Conservation (phyloP, 2,888 invertebrate species). For the Aleiodes testaceus region DNA sequence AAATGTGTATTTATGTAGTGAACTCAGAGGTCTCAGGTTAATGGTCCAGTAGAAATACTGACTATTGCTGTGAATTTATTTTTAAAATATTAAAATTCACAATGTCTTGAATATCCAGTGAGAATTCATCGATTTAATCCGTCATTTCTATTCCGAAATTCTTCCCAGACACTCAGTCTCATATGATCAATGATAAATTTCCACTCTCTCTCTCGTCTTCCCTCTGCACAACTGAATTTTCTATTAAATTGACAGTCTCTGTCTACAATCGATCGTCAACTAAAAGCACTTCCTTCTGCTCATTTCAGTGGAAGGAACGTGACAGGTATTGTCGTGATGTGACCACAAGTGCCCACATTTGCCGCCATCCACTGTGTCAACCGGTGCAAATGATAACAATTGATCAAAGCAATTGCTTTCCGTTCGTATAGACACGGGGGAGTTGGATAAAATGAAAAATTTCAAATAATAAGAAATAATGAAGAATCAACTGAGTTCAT, state of each 20-base stretch:
- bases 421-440: conserved; percentile 1
- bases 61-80: neutral
- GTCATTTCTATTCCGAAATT: no score
- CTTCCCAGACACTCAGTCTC: no score
- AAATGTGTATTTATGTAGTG: conserved; percentile 41
- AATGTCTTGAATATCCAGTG: no score
- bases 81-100: no score
- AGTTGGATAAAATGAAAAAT: neutral
- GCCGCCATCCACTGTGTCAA: conserved; percentile 41
- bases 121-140: no score
- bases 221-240: no score
- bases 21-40: conserved; percentile 4
- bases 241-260: no score
- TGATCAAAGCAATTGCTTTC: conserved; percentile 52
- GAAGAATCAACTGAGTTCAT: no score
- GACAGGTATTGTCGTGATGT: conserved; percentile 28
- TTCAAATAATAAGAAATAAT: neutral
- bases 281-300: conserved; percentile 20
- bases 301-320: conserved; percentile 34
- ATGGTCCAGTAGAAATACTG: neutral
- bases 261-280: conserved; percentile 8
- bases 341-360: conserved; percentile 18
- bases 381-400: conserved; percentile 50
- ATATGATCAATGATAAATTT: no score
- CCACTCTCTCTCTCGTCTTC: no score